Evolutionary conservation across 2,888 invertebrate species (phyloP).

Genomic region (Ecliptopera silaceata): DNA sequence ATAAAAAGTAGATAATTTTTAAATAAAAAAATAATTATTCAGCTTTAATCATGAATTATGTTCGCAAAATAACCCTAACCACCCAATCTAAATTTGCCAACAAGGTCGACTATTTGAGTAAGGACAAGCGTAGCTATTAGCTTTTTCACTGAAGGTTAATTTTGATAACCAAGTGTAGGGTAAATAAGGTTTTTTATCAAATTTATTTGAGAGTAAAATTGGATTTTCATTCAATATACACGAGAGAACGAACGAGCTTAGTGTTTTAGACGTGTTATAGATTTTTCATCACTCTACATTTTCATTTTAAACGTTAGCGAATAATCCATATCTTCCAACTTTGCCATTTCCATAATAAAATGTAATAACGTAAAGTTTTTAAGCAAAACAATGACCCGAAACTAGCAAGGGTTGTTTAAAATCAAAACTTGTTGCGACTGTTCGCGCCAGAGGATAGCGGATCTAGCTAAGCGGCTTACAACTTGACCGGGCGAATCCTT

Average conservation of each 20-base stretch:
- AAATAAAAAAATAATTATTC: too few relatives aligned
- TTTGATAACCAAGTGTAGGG: background rate
- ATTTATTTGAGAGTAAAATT: background rate
- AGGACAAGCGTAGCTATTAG: background rate
- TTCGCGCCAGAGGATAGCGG: conserved; percentile 43
- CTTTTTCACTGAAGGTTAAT: background rate
- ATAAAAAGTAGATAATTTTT: too few relatives aligned
- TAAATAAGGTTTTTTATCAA: background rate
- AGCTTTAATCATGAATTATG: background rate
- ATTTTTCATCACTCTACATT: too few relatives aligned
- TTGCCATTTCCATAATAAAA: too few relatives aligned
- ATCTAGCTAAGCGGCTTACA: conserved; percentile 54
- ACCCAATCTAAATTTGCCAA: conserved; percentile 2
- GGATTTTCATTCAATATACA: too few relatives aligned
- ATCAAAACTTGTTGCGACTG: conserved; percentile 48
- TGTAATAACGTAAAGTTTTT: background rate
- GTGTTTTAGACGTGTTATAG: too few relatives aligned
- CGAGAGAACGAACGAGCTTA: too few relatives aligned
- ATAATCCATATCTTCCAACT: too few relatives aligned
- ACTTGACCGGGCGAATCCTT: conserved; percentile 42
- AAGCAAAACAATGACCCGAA: conserved; percentile 24
- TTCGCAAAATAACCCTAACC: conserved; percentile 5
- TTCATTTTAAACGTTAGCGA: too few relatives aligned
- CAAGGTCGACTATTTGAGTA: conserved; percentile 6
- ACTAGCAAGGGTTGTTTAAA: conserved; percentile 41